Conservation (phyloP, 2,797 vertebrate species). For the Thaleichthys pacificus region DNA sequence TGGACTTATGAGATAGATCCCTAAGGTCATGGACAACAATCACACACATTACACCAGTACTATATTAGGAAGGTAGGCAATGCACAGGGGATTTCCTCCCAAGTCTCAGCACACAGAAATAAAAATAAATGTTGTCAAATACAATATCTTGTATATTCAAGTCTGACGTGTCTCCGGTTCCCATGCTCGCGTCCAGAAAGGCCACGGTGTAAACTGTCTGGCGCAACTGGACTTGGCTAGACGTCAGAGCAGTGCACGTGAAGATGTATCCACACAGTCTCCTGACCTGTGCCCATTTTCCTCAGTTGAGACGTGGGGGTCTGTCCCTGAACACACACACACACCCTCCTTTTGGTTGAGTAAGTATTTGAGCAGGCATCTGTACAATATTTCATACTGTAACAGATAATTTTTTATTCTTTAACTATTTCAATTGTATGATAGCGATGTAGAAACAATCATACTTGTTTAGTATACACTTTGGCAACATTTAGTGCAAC, state of each 20-base stretch:
- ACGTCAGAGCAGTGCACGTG: not conserved
- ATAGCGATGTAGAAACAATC: not conserved
- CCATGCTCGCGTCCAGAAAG: not conserved
- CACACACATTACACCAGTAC: not conserved
- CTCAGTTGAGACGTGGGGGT: not conserved
- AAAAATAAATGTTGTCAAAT: slow-evolving; percentile 4
- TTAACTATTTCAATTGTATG: not conserved
- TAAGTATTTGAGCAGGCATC: not conserved
- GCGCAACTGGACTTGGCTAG: not conserved
- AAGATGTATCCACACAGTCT: not conserved
- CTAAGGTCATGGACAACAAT: slow-evolving; percentile 5
- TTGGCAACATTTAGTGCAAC: too few relatives aligned
- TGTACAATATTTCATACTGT: not conserved
- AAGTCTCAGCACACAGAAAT: not conserved
- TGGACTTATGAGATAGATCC: not conserved
- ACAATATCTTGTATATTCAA: not conserved
- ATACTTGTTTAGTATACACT: not conserved
- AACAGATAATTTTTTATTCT: not conserved
- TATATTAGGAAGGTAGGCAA: slow-evolving; percentile 1
- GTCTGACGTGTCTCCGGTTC: not conserved
- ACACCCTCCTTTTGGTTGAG: not conserved
- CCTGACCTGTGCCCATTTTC: not conserved
- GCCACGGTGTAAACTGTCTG: not conserved
- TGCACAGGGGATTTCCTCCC: not conserved
- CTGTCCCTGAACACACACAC: not conserved